A percentile compares a stretch with the other conserved stretches of the same genome.
These are phyloP conservation scores for Illadopsis cleaveri DNA, from an alignment of 2,113 vertebrate genomes.

Conservation along the genomic window DNA sequence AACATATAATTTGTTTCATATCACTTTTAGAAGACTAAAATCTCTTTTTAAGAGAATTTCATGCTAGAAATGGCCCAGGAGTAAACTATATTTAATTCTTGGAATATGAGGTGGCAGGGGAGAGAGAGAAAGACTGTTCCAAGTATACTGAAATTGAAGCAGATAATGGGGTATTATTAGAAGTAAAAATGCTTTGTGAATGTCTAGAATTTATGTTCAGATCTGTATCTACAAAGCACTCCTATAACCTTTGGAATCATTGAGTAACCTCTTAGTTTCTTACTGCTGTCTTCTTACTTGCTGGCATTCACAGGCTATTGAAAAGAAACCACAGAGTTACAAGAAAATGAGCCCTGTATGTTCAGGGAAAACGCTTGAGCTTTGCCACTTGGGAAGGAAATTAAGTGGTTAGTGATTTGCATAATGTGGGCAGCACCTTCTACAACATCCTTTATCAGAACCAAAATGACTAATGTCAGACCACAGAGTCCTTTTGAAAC, in stretches of 20 bases:
- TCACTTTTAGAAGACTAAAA: neutral
- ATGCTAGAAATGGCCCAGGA: neutral
- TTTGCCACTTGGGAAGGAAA: constrained; percentile 46
- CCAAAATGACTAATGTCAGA: constrained; percentile 65
- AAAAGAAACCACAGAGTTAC: constrained; percentile 51
- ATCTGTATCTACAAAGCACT: constrained; percentile 37
- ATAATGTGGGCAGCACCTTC: constrained; percentile 32
- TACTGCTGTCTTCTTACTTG: constrained; percentile 25
- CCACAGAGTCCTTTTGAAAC: constrained; percentile 27
- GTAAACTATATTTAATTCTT: constrained; percentile 17
- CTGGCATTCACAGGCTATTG: neutral
- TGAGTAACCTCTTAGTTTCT: constrained; percentile 46
- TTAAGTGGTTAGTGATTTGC: constrained; percentile 57
- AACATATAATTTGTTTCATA: neutral
- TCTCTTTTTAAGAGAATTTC: neutral
- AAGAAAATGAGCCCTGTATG: constrained; percentile 51
- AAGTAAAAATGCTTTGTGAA: constrained; percentile 54
- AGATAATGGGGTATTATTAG: constrained; percentile 27
- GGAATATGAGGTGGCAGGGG: neutral
- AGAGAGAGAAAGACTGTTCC: neutral
- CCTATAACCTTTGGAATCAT: constrained; percentile 45
- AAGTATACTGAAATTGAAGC: constrained; percentile 46
- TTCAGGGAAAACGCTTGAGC: constrained; percentile 33
- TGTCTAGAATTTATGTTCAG: constrained; percentile 40
- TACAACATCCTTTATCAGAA: constrained; percentile 46